Evolutionary conservation across 2,113 vertebrate species (phyloP).

Genomic region (Leptosomus discolor): DNA sequence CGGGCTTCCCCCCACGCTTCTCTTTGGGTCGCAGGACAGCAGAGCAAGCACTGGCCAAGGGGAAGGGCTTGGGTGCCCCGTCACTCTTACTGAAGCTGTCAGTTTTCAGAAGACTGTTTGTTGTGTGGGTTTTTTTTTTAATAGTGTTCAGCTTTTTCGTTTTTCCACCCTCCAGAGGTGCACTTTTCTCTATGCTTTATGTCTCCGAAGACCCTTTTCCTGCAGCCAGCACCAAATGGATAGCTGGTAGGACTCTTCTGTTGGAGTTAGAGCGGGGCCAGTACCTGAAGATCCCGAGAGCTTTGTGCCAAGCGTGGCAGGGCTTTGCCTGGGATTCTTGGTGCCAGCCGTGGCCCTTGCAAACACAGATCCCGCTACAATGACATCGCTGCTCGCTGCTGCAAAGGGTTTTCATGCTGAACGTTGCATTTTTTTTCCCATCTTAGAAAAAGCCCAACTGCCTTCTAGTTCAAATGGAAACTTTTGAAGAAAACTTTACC

Average conservation of each 20-base stretch:
- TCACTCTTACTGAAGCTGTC: neutral
- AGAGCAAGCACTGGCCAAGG: accelerated
- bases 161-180: neutral
- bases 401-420: neutral
- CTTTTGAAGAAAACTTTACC: neutral
- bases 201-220: neutral
- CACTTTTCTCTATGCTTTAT: neutral
- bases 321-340: neutral
- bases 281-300: neutral
- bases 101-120: neutral
- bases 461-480: neutral
- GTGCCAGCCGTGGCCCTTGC: neutral
- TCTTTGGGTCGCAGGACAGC: neutral
- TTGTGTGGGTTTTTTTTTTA: neutral
- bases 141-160: neutral
- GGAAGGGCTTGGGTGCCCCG: neutral
- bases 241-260: neutral
- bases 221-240: neutral
- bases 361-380: neutral
- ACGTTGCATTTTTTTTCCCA: accelerated
- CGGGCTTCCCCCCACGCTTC: accelerated
- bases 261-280: no score
- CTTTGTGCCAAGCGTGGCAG: accelerated
- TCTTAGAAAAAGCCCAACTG: neutral
- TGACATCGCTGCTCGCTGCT: neutral